Percentiles rank a stretch among this genome's conserved stretches.
These are phyloP conservation scores for Danionella cerebrum DNA, from an alignment of 2,113 vertebrate genomes.

Conservation along the genomic window DNA sequence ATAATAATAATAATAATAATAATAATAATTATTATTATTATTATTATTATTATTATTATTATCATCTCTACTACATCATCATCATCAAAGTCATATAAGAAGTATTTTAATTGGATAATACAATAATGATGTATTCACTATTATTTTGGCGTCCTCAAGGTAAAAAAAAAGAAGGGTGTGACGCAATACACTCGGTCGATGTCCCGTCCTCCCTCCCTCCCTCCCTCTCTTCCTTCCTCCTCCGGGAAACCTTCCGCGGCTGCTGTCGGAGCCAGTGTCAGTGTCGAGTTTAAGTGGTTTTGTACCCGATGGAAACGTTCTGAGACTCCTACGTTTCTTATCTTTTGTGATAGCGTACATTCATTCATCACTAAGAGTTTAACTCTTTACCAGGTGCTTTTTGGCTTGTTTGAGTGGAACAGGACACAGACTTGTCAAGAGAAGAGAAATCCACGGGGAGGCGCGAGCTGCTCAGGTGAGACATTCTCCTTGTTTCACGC, in stretches of 20 bases:
- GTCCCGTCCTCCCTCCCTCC: no score
- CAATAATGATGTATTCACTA: background rate
- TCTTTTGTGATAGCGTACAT: background rate
- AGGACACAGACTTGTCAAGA: background rate
- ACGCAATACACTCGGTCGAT: background rate
- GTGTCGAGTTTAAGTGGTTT: no score
- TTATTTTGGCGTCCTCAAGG: background rate
- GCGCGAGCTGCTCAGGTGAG: background rate
- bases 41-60: no score
- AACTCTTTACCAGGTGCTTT: background rate
- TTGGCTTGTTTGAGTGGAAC: background rate
- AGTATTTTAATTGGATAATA: no score
- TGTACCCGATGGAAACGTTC: slow-evolving; percentile 15
- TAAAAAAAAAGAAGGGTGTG: background rate
- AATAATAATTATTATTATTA: no score
- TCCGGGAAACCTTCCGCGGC: background rate
- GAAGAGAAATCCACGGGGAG: no score
- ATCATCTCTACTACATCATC: no score
- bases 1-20: no score
- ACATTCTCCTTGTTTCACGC: slow-evolving; percentile 1
- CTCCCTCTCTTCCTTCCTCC: background rate
- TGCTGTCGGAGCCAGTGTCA: no score
- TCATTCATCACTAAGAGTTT: background rate
- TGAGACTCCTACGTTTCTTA: background rate
- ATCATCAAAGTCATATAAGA: no score